A percentile compares a stretch with the other conserved stretches of the same genome.
These are phyloP conservation scores for Lottia gigantea DNA, from an alignment of 2,888 invertebrate genomes.

Conservation along the genomic window DNA sequence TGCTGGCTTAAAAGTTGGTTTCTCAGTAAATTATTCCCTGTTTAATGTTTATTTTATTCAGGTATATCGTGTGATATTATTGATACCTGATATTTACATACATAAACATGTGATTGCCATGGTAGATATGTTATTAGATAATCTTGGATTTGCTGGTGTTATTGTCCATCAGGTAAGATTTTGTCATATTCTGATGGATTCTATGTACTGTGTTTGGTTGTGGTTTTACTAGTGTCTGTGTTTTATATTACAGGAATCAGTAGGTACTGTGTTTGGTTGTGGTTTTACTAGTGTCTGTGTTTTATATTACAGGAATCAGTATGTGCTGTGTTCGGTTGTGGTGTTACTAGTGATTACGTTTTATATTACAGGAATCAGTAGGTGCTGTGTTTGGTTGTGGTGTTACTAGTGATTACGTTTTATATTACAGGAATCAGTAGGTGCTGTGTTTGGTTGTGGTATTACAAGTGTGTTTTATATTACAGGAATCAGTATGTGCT, in stretches of 20 bases:
- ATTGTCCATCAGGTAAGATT: slow-evolving; percentile 80
- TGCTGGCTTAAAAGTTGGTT: no score
- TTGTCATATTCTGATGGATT: slow-evolving; percentile 73
- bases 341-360: slow-evolving; percentile 88
- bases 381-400: slow-evolving; percentile 88
- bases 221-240: slow-evolving; percentile 80
- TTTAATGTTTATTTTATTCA: slow-evolving; percentile 70
- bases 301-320: slow-evolving; percentile 78
- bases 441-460: slow-evolving; percentile 86
- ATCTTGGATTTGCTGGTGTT: slow-evolving; percentile 87
- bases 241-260: slow-evolving; percentile 77
- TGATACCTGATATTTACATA: slow-evolving; percentile 91
- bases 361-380: slow-evolving; percentile 93
- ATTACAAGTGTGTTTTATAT: slow-evolving; percentile 69
- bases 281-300: slow-evolving; percentile 80
- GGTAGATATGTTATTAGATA: slow-evolving; percentile 81
- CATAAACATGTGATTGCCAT: slow-evolving; percentile 86
- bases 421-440: slow-evolving; percentile 79
- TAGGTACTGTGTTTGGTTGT: slow-evolving; percentile 86
- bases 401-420: slow-evolving; percentile 81
- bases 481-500: slow-evolving; percentile 84
- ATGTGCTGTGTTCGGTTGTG: slow-evolving; percentile 86
- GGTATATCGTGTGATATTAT: slow-evolving; percentile 85
- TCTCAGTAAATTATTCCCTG: background rate
- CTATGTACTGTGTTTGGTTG: slow-evolving; percentile 88